Evolutionary conservation across 2,797 vertebrate species (phyloP).

Genomic region (Anguilla anguilla): DNA sequence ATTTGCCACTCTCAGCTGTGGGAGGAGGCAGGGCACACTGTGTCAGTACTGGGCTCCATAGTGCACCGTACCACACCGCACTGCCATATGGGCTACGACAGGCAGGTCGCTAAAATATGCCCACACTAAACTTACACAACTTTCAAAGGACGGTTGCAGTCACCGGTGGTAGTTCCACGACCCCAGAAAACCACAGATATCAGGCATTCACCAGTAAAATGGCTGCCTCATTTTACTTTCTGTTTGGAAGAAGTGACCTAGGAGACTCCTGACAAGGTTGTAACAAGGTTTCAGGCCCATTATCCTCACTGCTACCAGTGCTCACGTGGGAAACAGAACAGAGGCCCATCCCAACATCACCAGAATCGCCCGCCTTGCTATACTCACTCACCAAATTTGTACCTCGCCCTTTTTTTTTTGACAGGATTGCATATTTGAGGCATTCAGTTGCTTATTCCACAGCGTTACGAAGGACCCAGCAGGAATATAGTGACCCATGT

Average conservation of each 20-base stretch:
- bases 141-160: background rate
- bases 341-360: background rate
- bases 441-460: background rate
- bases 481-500: background rate
- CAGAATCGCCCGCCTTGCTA: background rate
- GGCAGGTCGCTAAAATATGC: background rate
- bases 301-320: background rate
- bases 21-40: conserved; percentile 34
- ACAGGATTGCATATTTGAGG: background rate
- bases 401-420: background rate
- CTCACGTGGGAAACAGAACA: background rate
- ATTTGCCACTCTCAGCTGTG: conserved; percentile 61
- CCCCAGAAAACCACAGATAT: background rate
- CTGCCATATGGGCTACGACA: conserved; percentile 3
- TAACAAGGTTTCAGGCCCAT: background rate
- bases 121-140: background rate
- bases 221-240: background rate
- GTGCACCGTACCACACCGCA: background rate
- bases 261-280: background rate
- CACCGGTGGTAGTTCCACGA: background rate
- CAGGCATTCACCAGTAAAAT: background rate
- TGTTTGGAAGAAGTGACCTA: conserved; percentile 12
- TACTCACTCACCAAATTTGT: background rate
- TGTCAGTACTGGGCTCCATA: background rate
- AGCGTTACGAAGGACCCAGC: background rate